Evolutionary conservation across 1,140 invertebrate species (phyloP).

Genomic region (Apis florea): DNA sequence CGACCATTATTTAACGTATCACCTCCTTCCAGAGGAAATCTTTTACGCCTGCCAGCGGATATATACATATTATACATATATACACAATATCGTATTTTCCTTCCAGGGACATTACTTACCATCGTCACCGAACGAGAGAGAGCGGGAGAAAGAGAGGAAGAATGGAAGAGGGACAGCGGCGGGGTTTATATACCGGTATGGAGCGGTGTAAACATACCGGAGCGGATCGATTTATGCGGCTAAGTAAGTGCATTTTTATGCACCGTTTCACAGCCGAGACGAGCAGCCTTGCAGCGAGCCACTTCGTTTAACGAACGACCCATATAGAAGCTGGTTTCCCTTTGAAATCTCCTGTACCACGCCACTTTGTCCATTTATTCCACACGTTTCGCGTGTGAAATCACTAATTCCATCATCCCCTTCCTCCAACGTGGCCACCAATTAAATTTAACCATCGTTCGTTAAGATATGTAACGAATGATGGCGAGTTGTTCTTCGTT

Average conservation of each 20-base stretch:
- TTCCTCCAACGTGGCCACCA: too few species aligned
- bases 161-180: neutral
- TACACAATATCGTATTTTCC: slow-evolving; percentile 37
- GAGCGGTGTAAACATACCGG: slow-evolving; percentile 57
- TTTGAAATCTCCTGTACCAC: slow-evolving; percentile 11
- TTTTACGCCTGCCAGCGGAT: slow-evolving; percentile 9
- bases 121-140: slow-evolving; percentile 13
- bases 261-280: slow-evolving; percentile 62
- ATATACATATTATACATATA: neutral
- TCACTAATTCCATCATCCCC: neutral
- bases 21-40: slow-evolving; percentile 20
- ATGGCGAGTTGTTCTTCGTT: too few species aligned
- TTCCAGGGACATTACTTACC: slow-evolving; percentile 43
- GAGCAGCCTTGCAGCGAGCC: slow-evolving; percentile 56
- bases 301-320: slow-evolving; percentile 54
- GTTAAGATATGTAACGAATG: too few species aligned
- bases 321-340: neutral
- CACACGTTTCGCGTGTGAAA: neutral
- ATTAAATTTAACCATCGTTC: too few species aligned
- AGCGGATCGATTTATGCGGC: slow-evolving; percentile 64
- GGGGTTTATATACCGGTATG: slow-evolving; percentile 56
- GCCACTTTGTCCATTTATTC: slow-evolving; percentile 11
- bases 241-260: slow-evolving; percentile 67
- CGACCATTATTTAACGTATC: neutral
- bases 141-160: neutral